A percentile compares a stretch with the other conserved stretches of the same genome.
Conservation (phyloP, 2,888 invertebrate genomes). For the Drosophila tanythrix region DNA sequence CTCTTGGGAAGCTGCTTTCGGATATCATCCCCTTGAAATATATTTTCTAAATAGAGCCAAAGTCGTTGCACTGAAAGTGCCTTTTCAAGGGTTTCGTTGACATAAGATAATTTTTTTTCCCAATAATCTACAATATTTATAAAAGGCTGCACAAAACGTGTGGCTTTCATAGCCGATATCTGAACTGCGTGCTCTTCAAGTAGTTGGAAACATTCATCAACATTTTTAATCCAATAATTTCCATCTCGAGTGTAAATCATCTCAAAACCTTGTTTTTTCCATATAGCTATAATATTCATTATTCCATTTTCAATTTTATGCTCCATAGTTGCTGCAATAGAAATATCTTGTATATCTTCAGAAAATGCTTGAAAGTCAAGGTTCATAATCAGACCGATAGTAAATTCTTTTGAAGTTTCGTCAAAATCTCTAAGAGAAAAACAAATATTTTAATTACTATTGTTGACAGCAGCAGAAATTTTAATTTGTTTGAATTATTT, state of each 20-base stretch:
- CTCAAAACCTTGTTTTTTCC: slow-evolving; percentile 90
- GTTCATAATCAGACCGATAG: slow-evolving; percentile 91
- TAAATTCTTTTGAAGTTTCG: slow-evolving; percentile 91
- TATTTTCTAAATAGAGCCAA: slow-evolving; percentile 95
- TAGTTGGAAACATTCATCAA: slow-evolving; percentile 91
- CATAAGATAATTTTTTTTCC: slow-evolving; percentile 93
- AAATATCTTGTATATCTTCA: slow-evolving; percentile 93
- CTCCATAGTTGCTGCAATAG: slow-evolving; percentile 95
- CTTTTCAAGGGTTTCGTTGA: slow-evolving; percentile 92
- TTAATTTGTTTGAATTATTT: too few relatives aligned
- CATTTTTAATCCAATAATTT: slow-evolving; percentile 89
- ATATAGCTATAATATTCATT: slow-evolving; percentile 89
- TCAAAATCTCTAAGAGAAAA: slow-evolving; percentile 88
- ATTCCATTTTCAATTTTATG: slow-evolving; percentile 93
- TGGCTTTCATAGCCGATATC: slow-evolving; percentile 94
- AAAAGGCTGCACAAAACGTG: slow-evolving; percentile 94
- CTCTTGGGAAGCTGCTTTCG: slow-evolving; percentile 91
- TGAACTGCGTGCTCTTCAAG: slow-evolving; percentile 94
- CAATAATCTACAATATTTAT: slow-evolving; percentile 93
- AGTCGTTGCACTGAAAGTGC: slow-evolving; percentile 93
- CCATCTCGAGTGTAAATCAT: slow-evolving; percentile 89
- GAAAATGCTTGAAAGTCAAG: slow-evolving; percentile 93
- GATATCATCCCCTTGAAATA: slow-evolving; percentile 95
- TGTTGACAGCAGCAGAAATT: too few relatives aligned
- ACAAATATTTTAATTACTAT: too few relatives aligned